Base-by-base conservation (phyloP, 2,888 invertebrate species). In the Atrina japonica region DNA sequence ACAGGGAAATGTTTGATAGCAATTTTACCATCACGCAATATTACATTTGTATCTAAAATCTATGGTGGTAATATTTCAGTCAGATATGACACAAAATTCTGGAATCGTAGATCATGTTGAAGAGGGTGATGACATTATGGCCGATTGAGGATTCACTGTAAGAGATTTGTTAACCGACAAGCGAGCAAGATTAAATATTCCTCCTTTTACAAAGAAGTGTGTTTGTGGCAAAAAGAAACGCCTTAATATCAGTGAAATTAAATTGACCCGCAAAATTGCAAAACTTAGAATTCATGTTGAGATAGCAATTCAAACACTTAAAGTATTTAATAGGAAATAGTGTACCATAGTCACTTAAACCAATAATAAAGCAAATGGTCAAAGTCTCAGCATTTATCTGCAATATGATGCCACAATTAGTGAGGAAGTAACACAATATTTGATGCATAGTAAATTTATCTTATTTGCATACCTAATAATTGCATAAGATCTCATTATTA, bases 161-260 rank as follows among this genome's bases (percentile, higher is more conserved):
- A 6, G 58, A 7, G 58, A 58, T 23, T 21, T 58, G 16, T 21
- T 58, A 14, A 29, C 47, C 9, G 21, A 27, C 30, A 45, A 47
- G 27, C 18, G 27, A n/a, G 60, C 47, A 23, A 60, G 23, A n/a
- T 47, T 47, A 18, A 60, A 60, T 47, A 60, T 60, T 7, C 45
- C 60, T n/a, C 45, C 60, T 16, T 60, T 60, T 47, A 60, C 60
- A 3, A 43, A 30, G 18, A 60, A 60, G 49, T 60, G 60, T 25
- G 11, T 23, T 23, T 61, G 61, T 30, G 61, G 61, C 18, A 47
- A 61, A 30, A 40, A 50, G n/a, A 49, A 49, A 61, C 43, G 35
- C n/a, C 61, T 61, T 3, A 61, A 61, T 50, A 35, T 61, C 7
- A 50, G 21, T 35, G 61, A 65, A 43, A 65, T 65, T 21, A 65